phyloP scores from a whole-genome alignment of 2,888 invertebrate genomes.

The Eupithecia centaureata region DNA sequence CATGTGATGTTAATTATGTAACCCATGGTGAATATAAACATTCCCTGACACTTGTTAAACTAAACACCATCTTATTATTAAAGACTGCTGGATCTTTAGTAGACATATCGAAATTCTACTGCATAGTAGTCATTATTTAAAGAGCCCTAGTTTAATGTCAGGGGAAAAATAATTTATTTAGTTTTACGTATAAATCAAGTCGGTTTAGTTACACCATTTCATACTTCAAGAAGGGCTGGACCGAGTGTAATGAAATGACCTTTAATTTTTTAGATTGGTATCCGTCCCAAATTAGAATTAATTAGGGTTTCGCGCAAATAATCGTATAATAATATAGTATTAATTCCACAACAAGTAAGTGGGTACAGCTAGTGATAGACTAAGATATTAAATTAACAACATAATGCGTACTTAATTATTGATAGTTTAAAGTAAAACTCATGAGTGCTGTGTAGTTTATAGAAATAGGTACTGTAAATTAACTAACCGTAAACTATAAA shows the following conservation, averaged over 20 bases:
- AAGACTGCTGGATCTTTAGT: not conserved
- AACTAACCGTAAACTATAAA: not conserved
- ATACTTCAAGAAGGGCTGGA: no score
- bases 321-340: no score
- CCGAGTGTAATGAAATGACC: no score
- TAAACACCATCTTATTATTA: constrained; percentile 1
- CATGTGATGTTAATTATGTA: constrained; percentile 42
- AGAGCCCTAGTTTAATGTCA: not conserved
- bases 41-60: constrained; percentile 32
- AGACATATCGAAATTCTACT: not conserved
- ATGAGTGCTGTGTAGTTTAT: not conserved
- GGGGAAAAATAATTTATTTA: not conserved
- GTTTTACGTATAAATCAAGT: no score
- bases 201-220: no score
- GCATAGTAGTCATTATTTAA: not conserved
- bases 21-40: constrained; percentile 45
- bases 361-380: no score
- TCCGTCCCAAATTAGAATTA: no score
- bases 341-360: no score
- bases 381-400: not conserved
- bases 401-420: not conserved
- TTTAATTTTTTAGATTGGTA: no score
- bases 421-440: not conserved
- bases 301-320: no score
- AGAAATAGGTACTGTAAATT: not conserved